Base-by-base conservation (phyloP, 2,888 invertebrate species). In the Eugnorisma glareosa region DNA sequence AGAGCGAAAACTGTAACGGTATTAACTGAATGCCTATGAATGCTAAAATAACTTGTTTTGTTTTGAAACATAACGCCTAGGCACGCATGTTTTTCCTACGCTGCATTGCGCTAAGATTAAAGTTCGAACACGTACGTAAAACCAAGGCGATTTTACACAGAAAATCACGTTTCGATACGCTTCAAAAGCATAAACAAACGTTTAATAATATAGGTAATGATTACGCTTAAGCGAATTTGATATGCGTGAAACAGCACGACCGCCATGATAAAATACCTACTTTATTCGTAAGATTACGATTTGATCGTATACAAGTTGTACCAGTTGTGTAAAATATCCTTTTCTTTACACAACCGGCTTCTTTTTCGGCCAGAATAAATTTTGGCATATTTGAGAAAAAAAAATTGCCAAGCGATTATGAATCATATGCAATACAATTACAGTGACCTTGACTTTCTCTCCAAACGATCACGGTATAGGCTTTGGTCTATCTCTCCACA, bases 81-180 rank as follows among this genome's bases (percentile, higher is more conserved):
- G 21, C 24, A 68, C 48, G 28, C 48, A 15, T 51, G 15, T 79
- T 79, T 74, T 40, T 40, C 2, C 10, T 40, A 64, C 48, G 15
- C 37, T 54, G 43, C 31, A 61, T 37, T 67, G 51, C 13, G n/a
- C 35, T 43, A 54, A 68, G 68, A 59, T 81, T 64, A 54, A 57
- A 48, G 18, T 45, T 59, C 37, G 18, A 72, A 54, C 75, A 84
- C 71, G 81, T 72, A 57, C 45, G 15, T 64, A n/a, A 67, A 35
- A 37, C 35, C 40, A n/a, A 57, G 35, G 67, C 15, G 37, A 73
- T 79, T 68, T 54, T 64, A 67, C 71, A 63, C 45, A 43, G 43
- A 69, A 83, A 70, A 73, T 75, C 85, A 85, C 76, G 82, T 81
- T 67, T 76, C 15, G 37, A 69, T 81, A 73, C 64, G 54, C 28